Percentiles rank a stretch among this genome's conserved stretches.
Conservation (phyloP, 2,888 invertebrate species). For the Ariolimax columbianus region DNA sequence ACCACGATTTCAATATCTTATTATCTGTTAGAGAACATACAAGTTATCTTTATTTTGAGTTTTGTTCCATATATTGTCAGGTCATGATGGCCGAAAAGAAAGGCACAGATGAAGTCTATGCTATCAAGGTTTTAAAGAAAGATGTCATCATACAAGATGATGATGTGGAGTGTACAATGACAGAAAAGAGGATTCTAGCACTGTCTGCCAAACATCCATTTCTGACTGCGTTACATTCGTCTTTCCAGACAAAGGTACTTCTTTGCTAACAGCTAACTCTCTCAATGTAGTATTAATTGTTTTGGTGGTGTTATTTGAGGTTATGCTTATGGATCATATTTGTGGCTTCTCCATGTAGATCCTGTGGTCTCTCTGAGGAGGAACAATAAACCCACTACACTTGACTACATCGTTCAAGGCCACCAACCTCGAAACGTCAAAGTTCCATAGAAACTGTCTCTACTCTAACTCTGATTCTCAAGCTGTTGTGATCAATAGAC, state of each 20-base stretch:
- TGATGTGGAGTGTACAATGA: constrained; percentile 99
- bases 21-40: too few species aligned
- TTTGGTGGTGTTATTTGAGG: not conserved
- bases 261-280: not conserved
- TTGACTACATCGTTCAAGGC: too few species aligned
- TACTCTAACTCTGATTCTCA: too few species aligned
- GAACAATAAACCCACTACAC: too few species aligned
- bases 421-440: too few species aligned
- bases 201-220: constrained; percentile 98
- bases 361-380: too few species aligned
- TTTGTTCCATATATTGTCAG: constrained; percentile 79
- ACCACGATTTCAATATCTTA: too few species aligned
- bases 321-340: not conserved
- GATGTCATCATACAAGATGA: constrained; percentile 99
- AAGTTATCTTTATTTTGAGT: too few species aligned
- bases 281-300: not conserved
- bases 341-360: too few species aligned
- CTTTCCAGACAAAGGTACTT: constrained; percentile 92
- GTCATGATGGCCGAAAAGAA: constrained; percentile 98
- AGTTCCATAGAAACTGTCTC: too few species aligned
- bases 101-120: constrained; percentile 90
- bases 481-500: too few species aligned
- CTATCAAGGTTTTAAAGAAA: constrained; percentile 91
- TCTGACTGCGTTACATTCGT: constrained; percentile 96
- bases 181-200: constrained; percentile 96